Evolutionary conservation across 2,888 invertebrate species (phyloP).

Genomic region (Andrena dorsata): DNA sequence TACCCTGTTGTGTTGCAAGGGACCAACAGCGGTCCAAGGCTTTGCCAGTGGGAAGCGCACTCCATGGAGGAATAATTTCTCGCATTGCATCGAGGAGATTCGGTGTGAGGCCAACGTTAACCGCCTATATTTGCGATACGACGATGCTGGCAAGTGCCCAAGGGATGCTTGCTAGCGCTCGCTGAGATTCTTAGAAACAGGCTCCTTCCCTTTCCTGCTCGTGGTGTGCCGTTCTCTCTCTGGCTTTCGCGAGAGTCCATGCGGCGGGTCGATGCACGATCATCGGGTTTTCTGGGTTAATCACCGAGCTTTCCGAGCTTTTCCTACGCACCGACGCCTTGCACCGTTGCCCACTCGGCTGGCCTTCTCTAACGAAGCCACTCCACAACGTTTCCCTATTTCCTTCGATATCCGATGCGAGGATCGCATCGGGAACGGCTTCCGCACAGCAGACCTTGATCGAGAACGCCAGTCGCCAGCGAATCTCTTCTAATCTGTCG

Average conservation of each 20-base stretch:
- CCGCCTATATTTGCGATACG: conserved; percentile 70
- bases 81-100: background rate
- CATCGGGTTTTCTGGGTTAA: conserved; percentile 77
- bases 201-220: conserved; percentile 46
- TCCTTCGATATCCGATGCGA: background rate
- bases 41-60: background rate
- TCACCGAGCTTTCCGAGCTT: conserved; percentile 63
- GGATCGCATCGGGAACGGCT: background rate
- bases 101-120: conserved; percentile 67
- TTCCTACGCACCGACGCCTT: conserved; percentile 34
- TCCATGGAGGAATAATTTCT: background rate
- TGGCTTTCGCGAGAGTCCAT: conserved; percentile 34
- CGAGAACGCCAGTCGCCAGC: background rate
- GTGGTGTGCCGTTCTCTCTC: conserved; percentile 20
- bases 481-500: background rate
- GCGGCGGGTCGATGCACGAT: conserved; percentile 73
- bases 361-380: background rate
- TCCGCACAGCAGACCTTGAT: conserved; percentile 17
- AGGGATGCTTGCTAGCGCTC: conserved; percentile 68
- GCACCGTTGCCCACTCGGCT: background rate
- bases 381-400: background rate
- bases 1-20: background rate
- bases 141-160: conserved; percentile 72
- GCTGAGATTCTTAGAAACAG: conserved; percentile 73
- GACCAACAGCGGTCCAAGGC: background rate